These are phyloP conservation scores for Orius insidiosus DNA, from an alignment of 1,140 invertebrate genomes.

Conservation along the genomic window DNA sequence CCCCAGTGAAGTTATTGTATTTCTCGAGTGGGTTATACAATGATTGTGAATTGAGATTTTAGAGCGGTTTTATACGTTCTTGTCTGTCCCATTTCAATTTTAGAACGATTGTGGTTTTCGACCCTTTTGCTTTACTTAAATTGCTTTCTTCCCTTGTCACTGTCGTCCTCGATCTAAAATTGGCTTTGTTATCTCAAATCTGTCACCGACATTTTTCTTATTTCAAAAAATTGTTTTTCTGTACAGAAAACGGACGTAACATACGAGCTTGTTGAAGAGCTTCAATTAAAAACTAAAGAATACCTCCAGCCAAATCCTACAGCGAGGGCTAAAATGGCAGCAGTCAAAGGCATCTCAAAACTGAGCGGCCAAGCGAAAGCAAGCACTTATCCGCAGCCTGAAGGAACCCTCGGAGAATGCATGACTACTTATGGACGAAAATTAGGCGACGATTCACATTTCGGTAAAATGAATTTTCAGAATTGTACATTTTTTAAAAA, in stretches of 20 bases:
- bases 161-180: background rate
- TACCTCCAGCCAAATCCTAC: conserved; percentile 98
- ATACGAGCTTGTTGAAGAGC: conserved; percentile 84
- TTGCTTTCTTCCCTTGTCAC: too few species aligned
- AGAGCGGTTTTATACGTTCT: too few species aligned
- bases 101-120: background rate
- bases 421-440: conserved; percentile 93
- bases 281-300: conserved; percentile 94
- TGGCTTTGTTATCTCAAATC: background rate
- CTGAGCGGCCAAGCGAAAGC: conserved; percentile 74
- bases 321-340: conserved; percentile 85
- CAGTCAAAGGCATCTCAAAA: conserved; percentile 80
- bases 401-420: conserved; percentile 91
- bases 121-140: too few species aligned
- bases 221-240: conserved; percentile 6
- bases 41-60: too few species aligned
- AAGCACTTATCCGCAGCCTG: conserved; percentile 93
- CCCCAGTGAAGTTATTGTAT: too few species aligned
- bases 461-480: conserved; percentile 63
- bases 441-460: conserved; percentile 84
- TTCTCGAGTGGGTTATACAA: too few species aligned
- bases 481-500: too few species aligned
- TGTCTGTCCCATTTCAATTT: background rate
- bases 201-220: background rate
- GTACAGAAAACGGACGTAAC: conserved; percentile 94